Percentiles rank a stretch among this genome's conserved stretches.
Evolutionary conservation across 2,113 vertebrate species (phyloP).

Genomic region (Heptranchias perlo): DNA sequence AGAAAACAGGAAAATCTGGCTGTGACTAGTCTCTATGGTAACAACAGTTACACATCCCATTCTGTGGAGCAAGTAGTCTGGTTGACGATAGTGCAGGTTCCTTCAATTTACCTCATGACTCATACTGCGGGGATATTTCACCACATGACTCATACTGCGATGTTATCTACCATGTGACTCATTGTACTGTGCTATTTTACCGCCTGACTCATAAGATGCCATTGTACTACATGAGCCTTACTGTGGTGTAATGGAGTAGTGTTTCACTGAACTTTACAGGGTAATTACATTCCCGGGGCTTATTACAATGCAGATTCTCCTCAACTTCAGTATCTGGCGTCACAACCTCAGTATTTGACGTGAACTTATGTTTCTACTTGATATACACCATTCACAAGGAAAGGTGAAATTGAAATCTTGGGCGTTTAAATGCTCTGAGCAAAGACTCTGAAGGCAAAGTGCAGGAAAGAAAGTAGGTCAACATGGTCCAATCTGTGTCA

Average conservation of each 20-base stretch:
- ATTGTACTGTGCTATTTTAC: not conserved
- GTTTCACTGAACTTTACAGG: not conserved
- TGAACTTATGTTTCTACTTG: too few species aligned
- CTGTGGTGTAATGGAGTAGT: too few species aligned
- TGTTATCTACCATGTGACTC: not conserved
- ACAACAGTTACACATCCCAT: not conserved
- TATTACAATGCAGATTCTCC: not conserved
- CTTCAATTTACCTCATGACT: not conserved
- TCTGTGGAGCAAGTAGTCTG: not conserved
- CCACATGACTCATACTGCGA: not conserved
- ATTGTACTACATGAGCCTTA: not conserved
- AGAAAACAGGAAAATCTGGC: not conserved
- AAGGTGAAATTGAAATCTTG: not conserved
- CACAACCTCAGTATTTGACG: too few species aligned
- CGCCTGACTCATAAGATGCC: not conserved
- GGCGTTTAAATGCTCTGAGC: not conserved
- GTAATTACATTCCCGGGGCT: not conserved
- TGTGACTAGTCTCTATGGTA: constrained; percentile 16
- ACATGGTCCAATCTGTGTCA: not conserved
- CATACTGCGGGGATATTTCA: not conserved
- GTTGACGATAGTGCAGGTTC: not conserved
- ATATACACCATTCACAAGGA: not conserved
- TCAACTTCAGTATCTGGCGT: not conserved
- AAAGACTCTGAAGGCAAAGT: not conserved
- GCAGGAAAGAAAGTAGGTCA: not conserved